Evolutionary conservation across 2,888 invertebrate genomes (phyloP).

Genomic region (Platycheirus rosarum): DNA sequence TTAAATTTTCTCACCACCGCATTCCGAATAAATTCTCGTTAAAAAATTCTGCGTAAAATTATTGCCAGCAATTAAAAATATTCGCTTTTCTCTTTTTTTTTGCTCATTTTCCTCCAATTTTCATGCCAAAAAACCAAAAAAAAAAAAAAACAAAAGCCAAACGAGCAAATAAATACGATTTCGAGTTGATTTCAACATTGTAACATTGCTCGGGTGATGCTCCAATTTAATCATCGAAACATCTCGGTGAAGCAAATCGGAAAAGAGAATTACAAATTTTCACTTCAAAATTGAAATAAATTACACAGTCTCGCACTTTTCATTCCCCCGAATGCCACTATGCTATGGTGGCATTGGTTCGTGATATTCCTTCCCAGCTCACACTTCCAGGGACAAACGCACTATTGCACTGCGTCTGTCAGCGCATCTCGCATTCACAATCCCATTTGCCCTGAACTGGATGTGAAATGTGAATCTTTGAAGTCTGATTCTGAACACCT

Average conservation of each 20-base stretch:
- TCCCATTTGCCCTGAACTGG: slow-evolving; percentile 4
- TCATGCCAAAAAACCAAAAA: background rate
- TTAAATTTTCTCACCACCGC: background rate
- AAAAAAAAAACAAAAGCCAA: slow-evolving; percentile 55
- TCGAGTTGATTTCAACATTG: slow-evolving; percentile 64
- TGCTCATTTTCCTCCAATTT: slow-evolving; percentile 13
- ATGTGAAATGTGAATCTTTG: background rate
- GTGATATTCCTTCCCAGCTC: slow-evolving; percentile 19
- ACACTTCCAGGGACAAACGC: slow-evolving; percentile 14
- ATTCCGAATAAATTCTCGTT: slow-evolving; percentile 45
- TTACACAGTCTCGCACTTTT: slow-evolving; percentile 66
- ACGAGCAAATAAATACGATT: slow-evolving; percentile 54
- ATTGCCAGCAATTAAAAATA: slow-evolving; percentile 60
- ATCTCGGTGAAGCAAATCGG: slow-evolving; percentile 71
- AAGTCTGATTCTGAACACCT: background rate
- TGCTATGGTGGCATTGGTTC: slow-evolving; percentile 16
- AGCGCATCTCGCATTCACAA: slow-evolving; percentile 11
- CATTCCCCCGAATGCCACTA: background rate
- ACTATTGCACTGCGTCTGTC: slow-evolving; percentile 19
- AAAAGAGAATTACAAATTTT: slow-evolving; percentile 71
- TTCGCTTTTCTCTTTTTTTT: slow-evolving; percentile 11
- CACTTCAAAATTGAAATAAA: slow-evolving; percentile 61
- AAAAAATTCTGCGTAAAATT: slow-evolving; percentile 32
- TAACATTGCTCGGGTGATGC: slow-evolving; percentile 48
- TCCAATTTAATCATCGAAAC: slow-evolving; percentile 72